A percentile compares a stretch with the other conserved stretches of the same genome.
phyloP scores from a whole-genome alignment of 2,888 invertebrate genomes.

The Bruchidius siliquastri region DNA sequence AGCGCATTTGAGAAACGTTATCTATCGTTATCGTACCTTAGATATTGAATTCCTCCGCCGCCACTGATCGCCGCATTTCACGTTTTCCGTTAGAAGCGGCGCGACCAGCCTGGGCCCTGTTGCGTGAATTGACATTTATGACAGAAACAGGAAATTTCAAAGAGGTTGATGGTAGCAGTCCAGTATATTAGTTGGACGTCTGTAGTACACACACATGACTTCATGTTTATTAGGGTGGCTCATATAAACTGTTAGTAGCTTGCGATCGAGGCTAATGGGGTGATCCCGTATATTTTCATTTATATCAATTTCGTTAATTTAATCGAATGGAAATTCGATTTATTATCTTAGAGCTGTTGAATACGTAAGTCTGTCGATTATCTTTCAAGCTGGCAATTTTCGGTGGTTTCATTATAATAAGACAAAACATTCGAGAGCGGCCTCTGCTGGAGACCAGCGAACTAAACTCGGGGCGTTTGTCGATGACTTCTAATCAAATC shows the following conservation, averaged over 20 bases:
- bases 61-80: constrained; percentile 7
- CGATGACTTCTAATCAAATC: no score
- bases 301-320: neutral
- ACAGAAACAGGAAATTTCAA: constrained; percentile 43
- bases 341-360: no score
- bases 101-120: constrained; percentile 21
- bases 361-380: no score
- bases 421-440: no score
- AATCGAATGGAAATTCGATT: neutral
- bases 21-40: neutral
- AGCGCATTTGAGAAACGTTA: neutral
- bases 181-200: constrained; percentile 27
- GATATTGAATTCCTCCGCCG: neutral
- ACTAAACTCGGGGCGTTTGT: no score
- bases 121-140: constrained; percentile 43
- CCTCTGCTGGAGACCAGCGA: no score
- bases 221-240: constrained; percentile 21
- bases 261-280: neutral
- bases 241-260: neutral
- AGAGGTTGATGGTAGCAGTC: constrained; percentile 28
- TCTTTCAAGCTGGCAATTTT: no score
- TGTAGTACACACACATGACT: constrained; percentile 31
- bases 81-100: constrained; percentile 35
- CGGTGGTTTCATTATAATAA: no score
- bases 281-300: neutral